These are phyloP conservation scores for Julus scandinavius DNA, from an alignment of 2,888 invertebrate genomes.

Conservation along the genomic window DNA sequence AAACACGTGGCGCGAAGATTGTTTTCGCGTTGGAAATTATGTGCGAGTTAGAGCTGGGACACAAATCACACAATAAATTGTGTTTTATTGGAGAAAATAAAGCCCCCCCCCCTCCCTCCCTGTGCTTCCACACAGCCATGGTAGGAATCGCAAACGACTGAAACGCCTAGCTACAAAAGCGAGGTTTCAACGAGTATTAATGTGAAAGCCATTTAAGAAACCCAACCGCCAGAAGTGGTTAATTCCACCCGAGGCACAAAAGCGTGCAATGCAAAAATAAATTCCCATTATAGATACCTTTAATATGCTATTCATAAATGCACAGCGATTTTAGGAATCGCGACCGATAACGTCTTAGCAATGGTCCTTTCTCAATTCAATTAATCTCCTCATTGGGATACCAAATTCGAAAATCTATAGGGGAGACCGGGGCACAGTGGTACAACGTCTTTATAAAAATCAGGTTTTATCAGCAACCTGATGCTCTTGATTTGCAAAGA, in stretches of 20 bases:
- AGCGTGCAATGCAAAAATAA: not conserved
- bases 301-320: conserved; percentile 16
- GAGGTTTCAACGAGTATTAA: conserved; percentile 26
- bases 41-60: conserved; percentile 31
- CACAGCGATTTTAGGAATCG: not conserved
- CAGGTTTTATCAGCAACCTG: too few relatives aligned
- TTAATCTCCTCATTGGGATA: too few relatives aligned
- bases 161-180: not conserved
- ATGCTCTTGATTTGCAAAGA: too few relatives aligned
- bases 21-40: conserved; percentile 34
- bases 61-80: conserved; percentile 46
- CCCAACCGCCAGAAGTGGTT: conserved; percentile 46
- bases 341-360: not conserved
- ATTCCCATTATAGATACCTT: conserved; percentile 34
- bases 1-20: conserved; percentile 38
- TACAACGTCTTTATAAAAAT: too few relatives aligned
- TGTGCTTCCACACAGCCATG: not conserved
- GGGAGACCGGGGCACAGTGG: too few relatives aligned
- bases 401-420: too few relatives aligned
- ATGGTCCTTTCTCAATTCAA: too few relatives aligned
- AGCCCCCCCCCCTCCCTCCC: conserved; percentile 44
- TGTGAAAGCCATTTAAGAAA: conserved; percentile 33
- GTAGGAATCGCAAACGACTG: not conserved
- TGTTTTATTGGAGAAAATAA: conserved; percentile 45
- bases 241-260: conserved; percentile 24